Base-by-base conservation (phyloP, 1,140 invertebrate species). In the Eriocheir sinensis region DNA sequence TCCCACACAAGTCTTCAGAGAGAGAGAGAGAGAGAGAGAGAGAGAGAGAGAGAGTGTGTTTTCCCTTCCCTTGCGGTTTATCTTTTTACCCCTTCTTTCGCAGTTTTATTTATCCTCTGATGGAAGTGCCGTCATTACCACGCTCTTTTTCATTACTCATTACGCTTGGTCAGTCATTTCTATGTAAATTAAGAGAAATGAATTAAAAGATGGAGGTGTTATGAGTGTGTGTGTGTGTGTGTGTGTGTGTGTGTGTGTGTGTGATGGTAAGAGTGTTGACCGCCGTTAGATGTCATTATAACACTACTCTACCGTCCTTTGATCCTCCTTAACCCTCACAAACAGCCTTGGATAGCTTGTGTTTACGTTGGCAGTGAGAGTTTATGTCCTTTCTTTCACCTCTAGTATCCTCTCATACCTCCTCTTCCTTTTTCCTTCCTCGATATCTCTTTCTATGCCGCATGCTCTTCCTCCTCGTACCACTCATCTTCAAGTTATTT, bases 11-110 rank as follows among this genome's bases (percentile, higher is more conserved):
- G n/a, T n/a, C n/a, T n/a, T n/a, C n/a, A n/a, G n/a, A n/a, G n/a
- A 72, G 60, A 72, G 60, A 72, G 60, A 72, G 60, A 72, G 60
- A 72, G 60, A 72, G 60, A 72, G 60, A 72, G 60, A 72, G 60
- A 72, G 60, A 72, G 60, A 72, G 27, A 72, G 60, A 60, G 53
- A 72, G 60, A 12, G 60, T n/a, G 27, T 72, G 60, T n/a, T n/a
- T 21, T 6, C n/a, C 27, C 8, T 72, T 27, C n/a, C n/a, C 4
- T 53, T 72, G 60, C n/a, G n/a, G 60, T 72, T 60, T 8, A 8
- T 72, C 27, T n/a, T 72, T 72, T 48, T n/a, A 21, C 17, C 17
- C n/a, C 60, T 72, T 72, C 60, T n/a, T 72, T 72, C n/a, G 4
- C 4, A n/a, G 9, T 72, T 72, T 72, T 72, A n/a, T 72, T n/a